Evolutionary conservation across 64 coral and sea anemone genomes (phyloP).

Genomic region (Orbicella faveolata): DNA sequence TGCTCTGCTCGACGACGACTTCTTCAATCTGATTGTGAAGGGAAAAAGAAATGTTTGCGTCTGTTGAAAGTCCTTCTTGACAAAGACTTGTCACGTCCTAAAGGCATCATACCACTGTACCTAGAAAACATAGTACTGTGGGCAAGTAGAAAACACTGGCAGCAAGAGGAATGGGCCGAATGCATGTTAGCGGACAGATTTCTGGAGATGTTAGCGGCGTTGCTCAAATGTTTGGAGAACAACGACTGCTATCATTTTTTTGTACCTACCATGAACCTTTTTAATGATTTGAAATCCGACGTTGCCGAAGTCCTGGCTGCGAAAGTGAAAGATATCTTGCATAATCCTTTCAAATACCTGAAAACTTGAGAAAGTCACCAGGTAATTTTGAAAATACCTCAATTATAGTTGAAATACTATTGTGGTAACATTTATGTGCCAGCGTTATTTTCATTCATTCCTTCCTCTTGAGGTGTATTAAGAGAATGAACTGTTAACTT

Average conservation of each 20-base stretch:
- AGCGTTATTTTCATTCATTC: too few species aligned
- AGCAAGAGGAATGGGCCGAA: conserved; percentile 55
- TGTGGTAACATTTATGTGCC: too few species aligned
- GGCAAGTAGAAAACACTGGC: conserved; percentile 50
- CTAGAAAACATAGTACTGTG: conserved; percentile 79
- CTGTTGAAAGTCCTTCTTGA: conserved; percentile 74
- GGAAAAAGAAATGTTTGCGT: conserved; percentile 65
- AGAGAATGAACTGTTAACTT: too few species aligned
- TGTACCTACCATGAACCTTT: conserved; percentile 70
- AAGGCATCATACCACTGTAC: conserved; percentile 52
- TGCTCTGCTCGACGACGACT: conserved; percentile 62
- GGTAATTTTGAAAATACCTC: too few species aligned
- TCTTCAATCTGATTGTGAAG: conserved; percentile 44
- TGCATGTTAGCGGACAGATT: conserved; percentile 50
- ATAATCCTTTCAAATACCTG: conserved; percentile 78
- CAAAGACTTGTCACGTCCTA: conserved; percentile 65
- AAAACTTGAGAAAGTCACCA: not conserved
- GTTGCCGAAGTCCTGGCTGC: conserved; percentile 23
- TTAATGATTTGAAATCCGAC: conserved; percentile 37
- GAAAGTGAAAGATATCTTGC: conserved; percentile 64
- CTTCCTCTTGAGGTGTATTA: too few species aligned
- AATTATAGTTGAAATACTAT: too few species aligned
- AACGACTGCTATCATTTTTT: conserved; percentile 76
- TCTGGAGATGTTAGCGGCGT: conserved; percentile 56
- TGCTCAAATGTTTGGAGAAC: conserved; percentile 61